These are phyloP conservation scores for Zonitis immaculata DNA, from an alignment of 2,888 invertebrate species.

Conservation along the genomic window DNA sequence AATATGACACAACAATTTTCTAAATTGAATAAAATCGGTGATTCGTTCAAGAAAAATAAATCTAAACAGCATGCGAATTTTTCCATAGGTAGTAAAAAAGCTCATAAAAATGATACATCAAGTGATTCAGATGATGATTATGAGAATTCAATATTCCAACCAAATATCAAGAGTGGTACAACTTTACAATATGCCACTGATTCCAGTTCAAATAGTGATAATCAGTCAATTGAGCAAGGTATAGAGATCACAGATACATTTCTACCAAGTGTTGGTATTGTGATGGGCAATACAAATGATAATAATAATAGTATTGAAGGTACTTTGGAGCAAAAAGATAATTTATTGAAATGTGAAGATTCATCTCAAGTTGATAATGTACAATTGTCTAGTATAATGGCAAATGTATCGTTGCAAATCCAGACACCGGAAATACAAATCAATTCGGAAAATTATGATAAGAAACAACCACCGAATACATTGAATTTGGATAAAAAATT, in stretches of 20 bases:
- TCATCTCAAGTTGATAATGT: constrained; percentile 45
- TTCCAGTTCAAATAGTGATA: constrained; percentile 26
- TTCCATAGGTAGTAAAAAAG: constrained; percentile 47
- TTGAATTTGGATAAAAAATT: constrained; percentile 58
- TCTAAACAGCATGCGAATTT: constrained; percentile 51
- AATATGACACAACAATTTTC: constrained; percentile 86
- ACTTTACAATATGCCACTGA: constrained; percentile 30
- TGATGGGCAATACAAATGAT: constrained; percentile 47
- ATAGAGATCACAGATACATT: constrained; percentile 51
- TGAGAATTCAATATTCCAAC: constrained; percentile 55
- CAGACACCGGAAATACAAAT: constrained; percentile 45
- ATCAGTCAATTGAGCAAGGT: constrained; percentile 35
- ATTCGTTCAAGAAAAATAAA: constrained; percentile 56
- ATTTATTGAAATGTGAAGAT: constrained; percentile 43
- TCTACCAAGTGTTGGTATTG: constrained; percentile 62
- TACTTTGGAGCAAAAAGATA: constrained; percentile 48
- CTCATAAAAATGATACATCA: constrained; percentile 43
- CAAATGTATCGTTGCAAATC: constrained; percentile 41
- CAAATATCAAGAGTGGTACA: constrained; percentile 32
- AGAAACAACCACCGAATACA: constrained; percentile 52
- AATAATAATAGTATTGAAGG: constrained; percentile 18
- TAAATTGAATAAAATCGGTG: constrained; percentile 70
- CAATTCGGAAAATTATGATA: constrained; percentile 39
- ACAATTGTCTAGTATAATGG: constrained; percentile 47
- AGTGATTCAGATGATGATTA: constrained; percentile 63